Evolutionary conservation across 2,888 invertebrate species (phyloP).

Genomic region (Uloborus plumipes): DNA sequence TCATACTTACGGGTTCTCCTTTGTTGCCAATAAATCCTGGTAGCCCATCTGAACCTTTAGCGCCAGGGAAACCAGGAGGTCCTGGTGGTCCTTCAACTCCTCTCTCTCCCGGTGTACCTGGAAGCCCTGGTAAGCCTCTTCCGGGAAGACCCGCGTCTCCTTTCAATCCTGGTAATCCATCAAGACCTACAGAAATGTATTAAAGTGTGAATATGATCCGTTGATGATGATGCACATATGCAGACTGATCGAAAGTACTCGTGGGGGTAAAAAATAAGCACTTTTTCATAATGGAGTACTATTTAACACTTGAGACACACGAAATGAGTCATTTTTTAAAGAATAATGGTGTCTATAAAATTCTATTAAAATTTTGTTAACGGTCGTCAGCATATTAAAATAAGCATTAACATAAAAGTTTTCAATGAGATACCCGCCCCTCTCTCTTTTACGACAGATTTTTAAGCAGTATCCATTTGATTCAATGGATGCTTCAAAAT

Average conservation of each 20-base stretch:
- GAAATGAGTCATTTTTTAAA: no score
- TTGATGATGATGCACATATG: not conserved
- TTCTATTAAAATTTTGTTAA: no score
- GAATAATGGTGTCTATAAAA: no score
- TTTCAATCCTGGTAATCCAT: conserved; percentile 70
- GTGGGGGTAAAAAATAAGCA: not conserved
- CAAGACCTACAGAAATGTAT: conserved; percentile 37
- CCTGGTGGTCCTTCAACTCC: conserved; percentile 61
- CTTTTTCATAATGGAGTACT: no score
- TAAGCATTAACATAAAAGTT: not conserved
- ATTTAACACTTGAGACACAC: no score
- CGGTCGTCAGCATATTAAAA: not conserved
- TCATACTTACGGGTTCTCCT: conserved; percentile 51
- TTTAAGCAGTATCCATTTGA: no score
- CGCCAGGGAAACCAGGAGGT: conserved; percentile 45
- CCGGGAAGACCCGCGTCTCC: conserved; percentile 85
- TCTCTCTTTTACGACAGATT: no score
- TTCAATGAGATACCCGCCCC: no score
- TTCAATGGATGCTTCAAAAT: no score
- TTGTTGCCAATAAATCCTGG: conserved; percentile 64
- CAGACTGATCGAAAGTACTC: not conserved
- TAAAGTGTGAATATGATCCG: not conserved
- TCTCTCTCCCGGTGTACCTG: conserved; percentile 68
- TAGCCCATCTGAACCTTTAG: conserved; percentile 53
- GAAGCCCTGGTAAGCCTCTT: conserved; percentile 80